These are phyloP conservation scores for Hemiscyllium ocellatum DNA, from an alignment of 2,113 vertebrate species.

Conservation along the genomic window DNA sequence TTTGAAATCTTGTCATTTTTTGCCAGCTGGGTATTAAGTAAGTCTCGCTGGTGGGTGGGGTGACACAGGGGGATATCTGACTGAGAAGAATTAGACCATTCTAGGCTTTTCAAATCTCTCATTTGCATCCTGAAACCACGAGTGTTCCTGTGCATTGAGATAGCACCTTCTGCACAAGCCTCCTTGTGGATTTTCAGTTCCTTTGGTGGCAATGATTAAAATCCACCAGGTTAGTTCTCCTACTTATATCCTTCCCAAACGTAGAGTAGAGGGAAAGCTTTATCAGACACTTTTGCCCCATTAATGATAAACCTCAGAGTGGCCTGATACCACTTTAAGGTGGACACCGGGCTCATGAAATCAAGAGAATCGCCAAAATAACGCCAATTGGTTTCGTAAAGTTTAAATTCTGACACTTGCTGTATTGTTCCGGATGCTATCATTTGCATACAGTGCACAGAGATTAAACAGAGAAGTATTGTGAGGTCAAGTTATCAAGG, in stretches of 20 bases:
- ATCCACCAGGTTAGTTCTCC: not conserved
- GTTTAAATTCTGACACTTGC: not conserved
- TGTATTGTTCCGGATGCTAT: not conserved
- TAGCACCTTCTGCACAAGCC: not conserved
- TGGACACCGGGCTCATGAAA: not conserved
- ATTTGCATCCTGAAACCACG: not conserved
- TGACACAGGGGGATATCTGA: not conserved
- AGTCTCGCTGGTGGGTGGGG: not conserved
- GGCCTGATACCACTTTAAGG: not conserved
- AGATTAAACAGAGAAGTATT: slow-evolving; percentile 16
- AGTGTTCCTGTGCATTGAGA: not conserved
- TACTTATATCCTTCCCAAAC: not conserved
- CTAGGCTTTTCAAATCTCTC: not conserved
- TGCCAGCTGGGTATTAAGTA: not conserved
- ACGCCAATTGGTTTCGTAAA: not conserved
- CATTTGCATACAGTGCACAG: slow-evolving; percentile 12
- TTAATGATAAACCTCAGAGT: not conserved
- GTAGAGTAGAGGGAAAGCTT: not conserved
- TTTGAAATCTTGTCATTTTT: not conserved
- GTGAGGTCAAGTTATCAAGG: slow-evolving; percentile 7
- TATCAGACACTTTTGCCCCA: not conserved
- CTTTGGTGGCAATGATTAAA: not conserved
- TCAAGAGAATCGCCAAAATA: not conserved
- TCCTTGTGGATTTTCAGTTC: not conserved
- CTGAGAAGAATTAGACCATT: not conserved